A percentile compares a stretch with the other conserved stretches of the same genome.
These are phyloP conservation scores for Caerostris darwini DNA, from an alignment of 1,140 invertebrate species.

Conservation along the genomic window DNA sequence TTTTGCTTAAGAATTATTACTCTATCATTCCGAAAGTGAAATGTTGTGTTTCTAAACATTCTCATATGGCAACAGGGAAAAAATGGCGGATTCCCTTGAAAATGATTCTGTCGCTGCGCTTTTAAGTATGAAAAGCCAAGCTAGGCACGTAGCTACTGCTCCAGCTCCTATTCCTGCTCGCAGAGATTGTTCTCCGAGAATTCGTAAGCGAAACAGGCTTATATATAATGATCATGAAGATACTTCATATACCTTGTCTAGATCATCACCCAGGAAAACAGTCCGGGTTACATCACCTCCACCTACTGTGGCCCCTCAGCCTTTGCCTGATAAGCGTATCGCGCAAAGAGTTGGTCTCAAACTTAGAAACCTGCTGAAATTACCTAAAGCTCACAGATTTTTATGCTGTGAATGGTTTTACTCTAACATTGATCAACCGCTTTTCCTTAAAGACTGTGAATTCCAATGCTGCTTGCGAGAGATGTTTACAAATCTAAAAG, in stretches of 20 bases:
- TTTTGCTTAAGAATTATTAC: no score
- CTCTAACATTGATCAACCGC: conserved; percentile 95
- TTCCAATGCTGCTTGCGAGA: conserved; percentile 97
- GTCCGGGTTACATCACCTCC: conserved; percentile 74
- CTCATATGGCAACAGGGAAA: conserved; percentile 62
- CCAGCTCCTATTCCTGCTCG: conserved; percentile 66
- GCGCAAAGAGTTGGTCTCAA: conserved; percentile 94
- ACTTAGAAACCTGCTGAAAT: conserved; percentile 96
- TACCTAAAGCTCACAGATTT: conserved; percentile 99
- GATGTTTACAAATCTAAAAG: conserved; percentile 95
- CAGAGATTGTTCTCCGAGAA: conserved; percentile 76
- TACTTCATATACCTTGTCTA: conserved; percentile 78
- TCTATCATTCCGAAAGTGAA: conserved; percentile 29
- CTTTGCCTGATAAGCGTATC: conserved; percentile 84
- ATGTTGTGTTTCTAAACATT: conserved; percentile 48
- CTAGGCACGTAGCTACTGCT: conserved; percentile 68
- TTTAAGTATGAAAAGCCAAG: conserved; percentile 76
- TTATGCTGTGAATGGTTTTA: conserved; percentile 99
- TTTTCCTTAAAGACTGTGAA: conserved; percentile 98
- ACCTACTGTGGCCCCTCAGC: neutral
- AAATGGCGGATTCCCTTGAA: conserved; percentile 78
- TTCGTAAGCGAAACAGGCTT: conserved; percentile 78
- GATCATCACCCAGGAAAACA: conserved; percentile 81
- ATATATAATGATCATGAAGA: conserved; percentile 80
- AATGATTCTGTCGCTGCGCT: conserved; percentile 77